Evolutionary conservation across 2,113 vertebrate genomes (phyloP).

Genomic region (Notiomystis cincta): DNA sequence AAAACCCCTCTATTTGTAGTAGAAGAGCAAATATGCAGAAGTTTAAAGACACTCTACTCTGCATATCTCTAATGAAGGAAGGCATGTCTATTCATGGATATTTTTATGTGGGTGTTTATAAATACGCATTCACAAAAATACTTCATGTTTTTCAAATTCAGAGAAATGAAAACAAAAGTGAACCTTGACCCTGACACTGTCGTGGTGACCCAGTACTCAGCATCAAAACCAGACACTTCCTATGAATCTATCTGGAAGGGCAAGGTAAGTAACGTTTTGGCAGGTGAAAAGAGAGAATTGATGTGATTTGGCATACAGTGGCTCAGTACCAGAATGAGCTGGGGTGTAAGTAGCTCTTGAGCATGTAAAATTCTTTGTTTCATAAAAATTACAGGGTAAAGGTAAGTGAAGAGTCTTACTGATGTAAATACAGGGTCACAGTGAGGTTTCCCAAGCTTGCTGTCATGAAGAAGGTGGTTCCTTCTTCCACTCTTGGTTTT

Average conservation of each 20-base stretch:
- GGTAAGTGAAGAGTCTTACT: neutral
- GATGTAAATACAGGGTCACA: neutral
- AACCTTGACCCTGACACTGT: conserved; percentile 40
- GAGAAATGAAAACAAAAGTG: conserved; percentile 66
- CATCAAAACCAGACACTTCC: neutral
- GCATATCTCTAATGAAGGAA: neutral
- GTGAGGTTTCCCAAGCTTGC: neutral
- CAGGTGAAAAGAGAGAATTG: neutral
- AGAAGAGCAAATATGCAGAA: neutral
- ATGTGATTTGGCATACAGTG: neutral
- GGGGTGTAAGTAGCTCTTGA: neutral
- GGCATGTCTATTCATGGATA: neutral
- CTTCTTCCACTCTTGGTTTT: neutral
- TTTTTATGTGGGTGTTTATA: neutral
- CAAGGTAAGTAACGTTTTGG: conserved; percentile 34
- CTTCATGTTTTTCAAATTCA: conserved; percentile 40
- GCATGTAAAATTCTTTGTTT: neutral
- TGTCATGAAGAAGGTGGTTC: neutral
- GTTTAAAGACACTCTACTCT: neutral
- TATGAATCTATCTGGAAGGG: neutral
- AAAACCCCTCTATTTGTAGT: neutral
- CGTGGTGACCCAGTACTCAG: conserved; percentile 1
- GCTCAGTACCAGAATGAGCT: neutral
- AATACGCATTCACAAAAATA: neutral
- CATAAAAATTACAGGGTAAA: neutral